Conservation (phyloP, 2,797 vertebrate species). For the Menidia menidia region DNA sequence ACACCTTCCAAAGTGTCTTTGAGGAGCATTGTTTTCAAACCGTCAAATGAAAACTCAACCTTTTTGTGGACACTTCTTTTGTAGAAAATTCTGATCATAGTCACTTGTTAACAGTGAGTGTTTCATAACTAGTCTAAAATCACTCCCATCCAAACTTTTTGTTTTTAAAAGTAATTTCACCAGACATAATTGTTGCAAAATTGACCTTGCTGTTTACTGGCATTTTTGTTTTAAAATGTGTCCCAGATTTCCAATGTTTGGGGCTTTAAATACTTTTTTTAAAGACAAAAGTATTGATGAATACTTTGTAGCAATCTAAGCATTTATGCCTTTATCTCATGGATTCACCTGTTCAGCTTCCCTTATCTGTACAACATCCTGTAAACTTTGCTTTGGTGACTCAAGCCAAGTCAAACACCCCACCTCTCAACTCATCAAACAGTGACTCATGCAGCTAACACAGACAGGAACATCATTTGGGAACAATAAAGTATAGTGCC, state of each 20-base stretch:
- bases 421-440: slow-evolving; percentile 37
- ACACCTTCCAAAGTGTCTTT: background rate
- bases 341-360: slow-evolving; percentile 20
- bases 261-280: background rate
- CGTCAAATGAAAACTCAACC: background rate
- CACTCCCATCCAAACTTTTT: background rate
- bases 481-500: slow-evolving; percentile 28
- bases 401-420: slow-evolving; percentile 61
- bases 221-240: background rate
- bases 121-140: background rate
- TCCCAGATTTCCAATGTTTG: background rate
- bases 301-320: background rate
- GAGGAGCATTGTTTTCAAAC: no score
- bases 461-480: slow-evolving; percentile 13
- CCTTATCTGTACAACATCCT: slow-evolving; percentile 9
- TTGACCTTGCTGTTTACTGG: no score
- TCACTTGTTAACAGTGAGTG: background rate
- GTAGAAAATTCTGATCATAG: background rate
- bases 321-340: slow-evolving; percentile 8
- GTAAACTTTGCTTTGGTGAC: slow-evolving; percentile 9
- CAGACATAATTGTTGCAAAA: no score
- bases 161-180: background rate
- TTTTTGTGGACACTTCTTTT: background rate
- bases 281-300: background rate
- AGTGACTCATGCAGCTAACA: slow-evolving; percentile 49